Evolutionary conservation across 2,797 vertebrate genomes (phyloP), one percentile per base, ranked within the genome.

Genomic region (Sparidentex hasta): DNA sequence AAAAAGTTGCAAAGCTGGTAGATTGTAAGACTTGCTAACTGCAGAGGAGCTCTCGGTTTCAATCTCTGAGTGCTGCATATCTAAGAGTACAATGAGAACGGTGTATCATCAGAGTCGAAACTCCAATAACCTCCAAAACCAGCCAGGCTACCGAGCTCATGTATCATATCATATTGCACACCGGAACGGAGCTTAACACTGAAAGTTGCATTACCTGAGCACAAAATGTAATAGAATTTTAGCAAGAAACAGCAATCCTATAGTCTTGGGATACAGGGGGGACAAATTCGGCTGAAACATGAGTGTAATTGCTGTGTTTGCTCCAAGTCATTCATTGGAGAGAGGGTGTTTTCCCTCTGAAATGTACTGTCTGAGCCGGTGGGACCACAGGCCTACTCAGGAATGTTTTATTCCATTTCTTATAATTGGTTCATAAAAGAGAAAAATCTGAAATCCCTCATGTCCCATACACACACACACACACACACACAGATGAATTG

Each of bases 1-100:
- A 92, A 93, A 93, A 93, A 90, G 83, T 87, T 91, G 88, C 90
- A 87, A 88, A 85, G 87, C 91, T 89, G 76, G 83, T 89, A 82
- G 80, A 88, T 90, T 89, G 81, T 63, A 65, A 74, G 76, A 85
- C 55, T 75, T 27, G 63, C 85, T 85, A 80, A 81, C 77, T 76
- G 85, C 65, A 71, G 71, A 83, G 69, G 52, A 70, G 84, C 65
- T 51, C 74, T 87, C 74, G 43, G 75, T 90, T 90, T 81, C 79
- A 79, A 87, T 86, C 82, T 84, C 43, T 16, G 68, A 82, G 73
- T 7, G 74, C 71, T 71, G 70, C 59, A 78, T 87, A 87, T 90
- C 84, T 83, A 55, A 78, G 76, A 67, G 57, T 8, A 87, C 80
- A 88, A 87, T 83, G 74, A 82, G 82, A 84, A 43, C 54, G 13